Evolutionary conservation across 1,140 invertebrate genomes (phyloP), one percentile per base, ranked within the genome.

Genomic region (Bombus sibiricus): DNA sequence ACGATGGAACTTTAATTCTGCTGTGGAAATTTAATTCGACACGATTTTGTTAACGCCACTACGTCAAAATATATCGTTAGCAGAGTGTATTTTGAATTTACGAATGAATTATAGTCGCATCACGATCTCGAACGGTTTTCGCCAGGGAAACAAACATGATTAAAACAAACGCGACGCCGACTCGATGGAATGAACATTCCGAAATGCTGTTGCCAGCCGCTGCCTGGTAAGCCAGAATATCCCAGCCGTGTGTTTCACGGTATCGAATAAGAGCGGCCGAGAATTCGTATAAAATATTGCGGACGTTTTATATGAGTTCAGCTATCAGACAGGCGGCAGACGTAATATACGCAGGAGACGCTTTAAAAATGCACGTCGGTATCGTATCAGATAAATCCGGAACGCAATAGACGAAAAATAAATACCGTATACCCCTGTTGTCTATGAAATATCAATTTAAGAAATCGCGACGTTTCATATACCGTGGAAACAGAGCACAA

Each of bases 251-350:
- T 43, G 71, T 82, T n/a, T 34, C 66, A 37, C 74, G 41, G 59
- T 77, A 78, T 64, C 13, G 41, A 12, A 32, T 37, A 34, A 57
- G 34, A 28, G 22, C 62, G 25, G 37, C 77, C 73, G 73, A 83
- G n/a, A 77, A 83, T 77, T 79, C 82, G 37, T 39, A 71, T 59
- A 71, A 84, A 84, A 71, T 78, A 72, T 72, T 81, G 66, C 71
- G 39, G n/a, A 32, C 47, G 64, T 69, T 79, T 71, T 59, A 43
- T 62, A 22, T 3, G 66, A 79, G 32, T 71, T 79, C 39, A n/a
- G 37, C 39, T n/a, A 83, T 83, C 81, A 83, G 39, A 77, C 62
- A 39, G 28, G 34, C 12, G 64, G 28, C 37, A 66, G 15, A 15
- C 34, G n/a, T 32, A 73, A 57, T 53, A 15, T 12, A 39, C 59